These are phyloP conservation scores for Pomacea canaliculata DNA, from an alignment of 2,888 invertebrate species.

Conservation along the genomic window DNA sequence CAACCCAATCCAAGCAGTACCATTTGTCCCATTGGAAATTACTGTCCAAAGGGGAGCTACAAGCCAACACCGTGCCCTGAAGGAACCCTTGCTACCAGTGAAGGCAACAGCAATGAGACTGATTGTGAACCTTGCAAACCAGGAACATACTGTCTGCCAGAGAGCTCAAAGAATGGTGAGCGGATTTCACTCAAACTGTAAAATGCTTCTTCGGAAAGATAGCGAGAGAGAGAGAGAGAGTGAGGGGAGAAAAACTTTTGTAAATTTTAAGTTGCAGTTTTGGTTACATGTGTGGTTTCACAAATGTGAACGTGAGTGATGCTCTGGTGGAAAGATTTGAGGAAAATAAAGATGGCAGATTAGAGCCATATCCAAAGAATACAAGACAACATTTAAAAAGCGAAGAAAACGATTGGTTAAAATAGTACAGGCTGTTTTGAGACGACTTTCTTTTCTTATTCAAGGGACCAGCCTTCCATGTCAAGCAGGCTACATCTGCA, in stretches of 20 bases:
- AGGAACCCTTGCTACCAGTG: slow-evolving; percentile 62
- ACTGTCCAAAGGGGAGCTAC: slow-evolving; percentile 64
- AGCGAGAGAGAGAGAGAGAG: not conserved
- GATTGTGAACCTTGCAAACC: slow-evolving; percentile 63
- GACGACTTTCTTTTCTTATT: not conserved
- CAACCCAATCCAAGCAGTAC: slow-evolving; percentile 56
- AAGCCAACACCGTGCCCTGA: slow-evolving; percentile 57
- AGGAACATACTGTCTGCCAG: slow-evolving; percentile 62
- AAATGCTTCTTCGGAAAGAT: not conserved
- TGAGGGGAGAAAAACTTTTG: too few species aligned
- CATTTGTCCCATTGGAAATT: slow-evolving; percentile 65
- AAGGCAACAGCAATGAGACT: slow-evolving; percentile 57
- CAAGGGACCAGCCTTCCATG: slow-evolving; percentile 60
- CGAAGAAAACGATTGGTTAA: too few species aligned
- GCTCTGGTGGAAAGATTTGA: too few species aligned
- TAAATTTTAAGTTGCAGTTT: too few species aligned
- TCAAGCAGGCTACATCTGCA: slow-evolving; percentile 63
- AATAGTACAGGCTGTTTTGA: too few species aligned
- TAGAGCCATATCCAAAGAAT: too few species aligned
- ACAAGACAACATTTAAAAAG: too few species aligned
- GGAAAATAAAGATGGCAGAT: too few species aligned
- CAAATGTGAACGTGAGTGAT: too few species aligned
- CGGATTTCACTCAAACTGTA: not conserved
- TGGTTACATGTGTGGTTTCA: too few species aligned
- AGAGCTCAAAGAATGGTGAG: slow-evolving; percentile 61